Base-by-base conservation (phyloP, 2,797 vertebrate species). In the Hoplostethus mediterraneus region DNA sequence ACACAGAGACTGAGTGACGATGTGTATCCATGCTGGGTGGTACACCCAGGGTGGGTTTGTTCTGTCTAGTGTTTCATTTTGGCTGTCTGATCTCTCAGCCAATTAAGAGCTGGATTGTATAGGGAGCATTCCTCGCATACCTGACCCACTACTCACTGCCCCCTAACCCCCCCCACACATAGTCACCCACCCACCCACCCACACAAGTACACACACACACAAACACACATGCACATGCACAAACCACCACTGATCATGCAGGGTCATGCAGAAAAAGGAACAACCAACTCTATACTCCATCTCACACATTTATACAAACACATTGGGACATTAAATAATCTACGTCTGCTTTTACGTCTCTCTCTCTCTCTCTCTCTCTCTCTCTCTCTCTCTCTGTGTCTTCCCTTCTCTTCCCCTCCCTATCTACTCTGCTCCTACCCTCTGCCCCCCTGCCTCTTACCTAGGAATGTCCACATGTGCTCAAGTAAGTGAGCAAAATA, bases 41-140 rank as follows among this genome's bases (percentile, higher is more conserved):
- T 86, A 77, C 67, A 63, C 52, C 4, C 78, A 63, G 44, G 49
- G 79, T 85, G 82, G 82, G 83, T 86, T 91, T 77, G 69, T 61
- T 89, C 79, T 65, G 76, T 90, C 79, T 92, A 58, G 70, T 75
- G 84, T 91, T 93, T 89, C 85, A 88, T 88, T 82, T 72, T 55
- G 71, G 52, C 75, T 57, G 79, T 89, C 82, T 92, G 89, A 92
- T 91, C 90, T 79, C 71, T 80, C 72, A 82, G 69, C 75, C 77
- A 87, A 90, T 91, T 91, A 85, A 90, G 76, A 77, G 75, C 71
- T 83, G 79, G 76, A 87, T 85, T 82, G 81, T 88, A 80, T 84
- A 75, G 70, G 73, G 67, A 77, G 81, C 91, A 94, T 94, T 94
- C 90, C 90, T 84, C 49, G 54, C 87, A 92, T 94, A 76, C 80